These are phyloP conservation scores for Listrodromus nycthemerus DNA, from an alignment of 2,888 invertebrate species.

Conservation along the genomic window DNA sequence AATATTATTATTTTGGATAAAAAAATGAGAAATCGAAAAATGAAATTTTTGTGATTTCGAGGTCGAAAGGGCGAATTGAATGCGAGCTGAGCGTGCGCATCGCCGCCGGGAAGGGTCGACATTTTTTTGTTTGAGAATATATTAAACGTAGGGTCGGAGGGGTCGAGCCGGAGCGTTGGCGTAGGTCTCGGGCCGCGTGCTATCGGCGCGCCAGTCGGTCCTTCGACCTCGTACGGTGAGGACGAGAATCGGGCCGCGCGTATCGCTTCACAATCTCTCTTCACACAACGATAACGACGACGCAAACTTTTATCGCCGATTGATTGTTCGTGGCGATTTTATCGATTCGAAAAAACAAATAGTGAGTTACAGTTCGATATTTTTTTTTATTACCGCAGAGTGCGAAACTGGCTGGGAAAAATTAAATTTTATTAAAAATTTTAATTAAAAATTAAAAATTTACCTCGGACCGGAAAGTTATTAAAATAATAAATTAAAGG, in stretches of 20 bases:
- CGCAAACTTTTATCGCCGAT: background rate
- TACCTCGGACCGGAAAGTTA: no score
- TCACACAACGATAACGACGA: constrained; percentile 29
- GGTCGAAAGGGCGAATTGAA: background rate
- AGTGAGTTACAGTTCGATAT: no score
- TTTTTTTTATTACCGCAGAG: no score
- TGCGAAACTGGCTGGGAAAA: no score
- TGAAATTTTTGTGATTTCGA: background rate
- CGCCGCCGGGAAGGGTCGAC: background rate
- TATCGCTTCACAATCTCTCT: background rate
- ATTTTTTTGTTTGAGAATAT: background rate
- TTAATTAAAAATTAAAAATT: no score
- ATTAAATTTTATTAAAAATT: no score
- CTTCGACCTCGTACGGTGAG: constrained; percentile 55
- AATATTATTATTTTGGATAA: background rate
- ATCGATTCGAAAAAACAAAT: no score
- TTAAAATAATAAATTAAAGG: no score
- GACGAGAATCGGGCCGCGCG: background rate
- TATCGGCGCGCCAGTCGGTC: constrained; percentile 56
- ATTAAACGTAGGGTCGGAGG: constrained; percentile 16
- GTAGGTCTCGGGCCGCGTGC: constrained; percentile 65
- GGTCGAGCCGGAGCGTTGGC: constrained; percentile 55
- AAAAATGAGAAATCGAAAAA: no score
- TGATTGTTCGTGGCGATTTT: no score
- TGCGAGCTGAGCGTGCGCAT: background rate